Conservation (phyloP, 2,888 invertebrate species). For the Chironomus tentans region DNA sequence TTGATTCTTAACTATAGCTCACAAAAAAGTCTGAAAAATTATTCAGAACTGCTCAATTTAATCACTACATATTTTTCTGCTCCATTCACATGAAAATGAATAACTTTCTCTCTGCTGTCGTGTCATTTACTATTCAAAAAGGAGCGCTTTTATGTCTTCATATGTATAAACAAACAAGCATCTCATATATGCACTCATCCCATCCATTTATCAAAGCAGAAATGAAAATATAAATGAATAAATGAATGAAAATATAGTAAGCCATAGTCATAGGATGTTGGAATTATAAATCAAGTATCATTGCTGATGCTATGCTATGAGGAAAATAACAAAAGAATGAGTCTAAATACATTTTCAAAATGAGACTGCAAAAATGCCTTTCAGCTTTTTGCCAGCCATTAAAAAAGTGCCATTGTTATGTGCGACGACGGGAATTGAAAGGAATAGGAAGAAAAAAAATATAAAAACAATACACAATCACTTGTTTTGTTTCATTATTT, state of each 20-base stretch:
- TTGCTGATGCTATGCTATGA: neutral
- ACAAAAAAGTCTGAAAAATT: too few relatives aligned
- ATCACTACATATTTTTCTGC: too few relatives aligned
- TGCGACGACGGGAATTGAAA: neutral
- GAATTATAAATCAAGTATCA: constrained; percentile 6
- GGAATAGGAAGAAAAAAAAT: neutral
- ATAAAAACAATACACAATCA: neutral
- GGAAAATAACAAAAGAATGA: neutral
- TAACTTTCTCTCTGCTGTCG: too few relatives aligned
- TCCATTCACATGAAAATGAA: too few relatives aligned
- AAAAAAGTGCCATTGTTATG: neutral
- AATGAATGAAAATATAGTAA: too few relatives aligned
- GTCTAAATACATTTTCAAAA: neutral
- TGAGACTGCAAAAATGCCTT: neutral
- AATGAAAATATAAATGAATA: neutral
- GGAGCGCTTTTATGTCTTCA: too few relatives aligned
- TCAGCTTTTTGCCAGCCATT: neutral
- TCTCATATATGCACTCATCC: too few relatives aligned
- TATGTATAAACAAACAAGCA: too few relatives aligned
- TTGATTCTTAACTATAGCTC: too few relatives aligned
- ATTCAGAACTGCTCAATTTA: too few relatives aligned
- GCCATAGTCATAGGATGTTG: neutral
- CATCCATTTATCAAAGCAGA: too few relatives aligned
- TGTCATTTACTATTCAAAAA: too few relatives aligned
- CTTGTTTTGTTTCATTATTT: constrained; percentile 2